Conservation (phyloP, 2,888 invertebrate genomes). For the Hybos culiciformis region DNA sequence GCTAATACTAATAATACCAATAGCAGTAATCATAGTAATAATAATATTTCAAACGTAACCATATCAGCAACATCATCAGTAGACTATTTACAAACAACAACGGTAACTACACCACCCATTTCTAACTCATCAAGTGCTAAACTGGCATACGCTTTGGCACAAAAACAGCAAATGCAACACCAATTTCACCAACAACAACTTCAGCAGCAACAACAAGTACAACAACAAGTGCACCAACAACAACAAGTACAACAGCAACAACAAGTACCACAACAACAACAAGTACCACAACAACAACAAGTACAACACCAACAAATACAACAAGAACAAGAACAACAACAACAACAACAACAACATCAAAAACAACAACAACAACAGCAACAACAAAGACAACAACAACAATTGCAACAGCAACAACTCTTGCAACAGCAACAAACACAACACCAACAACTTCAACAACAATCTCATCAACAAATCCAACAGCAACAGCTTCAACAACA, state of each 20-base stretch:
- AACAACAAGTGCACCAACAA: slow-evolving; percentile 8
- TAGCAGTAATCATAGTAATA: no score
- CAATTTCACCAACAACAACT: slow-evolving; percentile 10
- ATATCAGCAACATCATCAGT: background rate
- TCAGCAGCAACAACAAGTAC: slow-evolving; percentile 17
- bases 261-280: background rate
- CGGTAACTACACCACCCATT: background rate
- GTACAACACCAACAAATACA: slow-evolving; percentile 10
- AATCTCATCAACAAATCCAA: slow-evolving; percentile 17
- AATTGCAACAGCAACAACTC: slow-evolving; percentile 1
- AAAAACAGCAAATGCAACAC: slow-evolving; percentile 10
- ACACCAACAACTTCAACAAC: slow-evolving; percentile 9
- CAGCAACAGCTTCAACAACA: slow-evolving; percentile 5
- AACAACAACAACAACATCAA: slow-evolving; percentile 7
- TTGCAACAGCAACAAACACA: slow-evolving; percentile 12
- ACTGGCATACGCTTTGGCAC: background rate
- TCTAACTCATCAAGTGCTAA: no score
- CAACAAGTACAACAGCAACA: background rate
- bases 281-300: slow-evolving; percentile 12
- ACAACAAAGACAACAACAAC: background rate
- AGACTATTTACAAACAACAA: background rate
- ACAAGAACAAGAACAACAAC: slow-evolving; percentile 17
- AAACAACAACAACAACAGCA: background rate
- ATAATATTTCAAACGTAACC: slow-evolving; percentile 16
- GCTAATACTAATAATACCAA: no score